phyloP scores from a whole-genome alignment of 2,797 vertebrate species.

The Tokudaia muenninki region DNA sequence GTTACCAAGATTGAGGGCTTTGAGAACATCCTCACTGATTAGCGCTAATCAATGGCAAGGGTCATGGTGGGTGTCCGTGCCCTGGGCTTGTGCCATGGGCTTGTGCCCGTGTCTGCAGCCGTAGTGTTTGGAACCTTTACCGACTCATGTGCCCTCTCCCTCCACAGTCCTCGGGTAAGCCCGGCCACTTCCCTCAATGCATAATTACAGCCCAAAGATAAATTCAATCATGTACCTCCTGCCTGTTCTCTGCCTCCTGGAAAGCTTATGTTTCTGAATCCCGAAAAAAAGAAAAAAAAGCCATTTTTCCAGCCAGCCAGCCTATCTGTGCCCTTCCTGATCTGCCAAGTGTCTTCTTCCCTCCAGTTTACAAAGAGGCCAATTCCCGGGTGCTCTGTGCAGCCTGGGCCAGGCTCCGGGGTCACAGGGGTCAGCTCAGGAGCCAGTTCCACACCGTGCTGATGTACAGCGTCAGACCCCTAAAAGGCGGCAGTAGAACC shows the following conservation, averaged over 20 bases:
- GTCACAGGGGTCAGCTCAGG: background rate
- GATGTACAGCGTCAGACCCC: background rate
- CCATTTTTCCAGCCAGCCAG: background rate
- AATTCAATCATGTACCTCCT: background rate
- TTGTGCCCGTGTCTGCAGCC: background rate
- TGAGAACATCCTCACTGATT: accelerated
- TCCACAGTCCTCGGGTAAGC: accelerated
- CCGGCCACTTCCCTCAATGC: background rate
- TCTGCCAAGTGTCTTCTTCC: background rate
- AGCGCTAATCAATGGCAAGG: too few relatives aligned
- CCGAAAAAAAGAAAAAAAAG: background rate
- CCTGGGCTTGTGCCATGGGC: too few relatives aligned
- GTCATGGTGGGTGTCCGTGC: too few relatives aligned
- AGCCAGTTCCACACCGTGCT: background rate
- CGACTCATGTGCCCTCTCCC: background rate
- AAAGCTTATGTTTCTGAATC: background rate
- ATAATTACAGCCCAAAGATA: background rate
- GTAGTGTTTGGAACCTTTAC: background rate
- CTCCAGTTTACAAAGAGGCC: background rate
- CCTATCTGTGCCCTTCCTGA: background rate
- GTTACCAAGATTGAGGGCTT: background rate
- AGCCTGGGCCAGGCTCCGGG: background rate
- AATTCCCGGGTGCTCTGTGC: background rate
- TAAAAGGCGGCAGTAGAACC: accelerated
- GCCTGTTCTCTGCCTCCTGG: background rate